These are phyloP conservation scores for Mellivora capensis DNA, from an alignment of 2,113 vertebrate genomes.

Conservation along the genomic window DNA sequence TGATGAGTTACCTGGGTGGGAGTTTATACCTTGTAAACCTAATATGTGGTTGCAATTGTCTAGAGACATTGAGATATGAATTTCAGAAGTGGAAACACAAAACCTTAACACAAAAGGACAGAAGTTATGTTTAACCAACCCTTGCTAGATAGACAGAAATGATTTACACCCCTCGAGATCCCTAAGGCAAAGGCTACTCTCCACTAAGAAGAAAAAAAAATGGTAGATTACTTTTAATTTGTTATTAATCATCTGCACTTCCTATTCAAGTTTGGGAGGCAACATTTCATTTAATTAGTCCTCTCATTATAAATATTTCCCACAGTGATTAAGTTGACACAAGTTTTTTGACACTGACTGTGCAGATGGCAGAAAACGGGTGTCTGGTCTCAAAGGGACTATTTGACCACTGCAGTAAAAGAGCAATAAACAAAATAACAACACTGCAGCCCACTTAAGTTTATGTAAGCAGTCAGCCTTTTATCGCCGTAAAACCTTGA, in stretches of 20 bases:
- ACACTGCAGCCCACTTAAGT: constrained; percentile 87
- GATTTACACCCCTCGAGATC: not conserved
- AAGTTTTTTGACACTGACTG: constrained; percentile 81
- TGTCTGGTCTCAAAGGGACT: constrained; percentile 86
- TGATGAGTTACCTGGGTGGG: not conserved
- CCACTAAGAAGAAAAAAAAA: constrained; percentile 53
- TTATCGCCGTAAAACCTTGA: constrained; percentile 90
- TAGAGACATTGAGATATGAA: not conserved
- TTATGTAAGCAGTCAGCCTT: constrained; percentile 91
- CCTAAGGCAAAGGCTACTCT: not conserved
- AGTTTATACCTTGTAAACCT: not conserved
- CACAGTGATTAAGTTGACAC: constrained; percentile 79
- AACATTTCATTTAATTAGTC: constrained; percentile 84
- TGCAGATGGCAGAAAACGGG: constrained; percentile 84
- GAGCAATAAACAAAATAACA: constrained; percentile 92
- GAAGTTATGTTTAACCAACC: not conserved
- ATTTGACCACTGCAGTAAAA: constrained; percentile 91
- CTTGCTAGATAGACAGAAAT: not conserved
- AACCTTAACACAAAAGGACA: not conserved
- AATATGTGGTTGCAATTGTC: not conserved
- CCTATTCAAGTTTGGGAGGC: constrained; percentile 62
- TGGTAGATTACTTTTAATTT: constrained; percentile 76
- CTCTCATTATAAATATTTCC: constrained; percentile 83
- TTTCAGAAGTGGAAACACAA: not conserved
- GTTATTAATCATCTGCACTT: constrained; percentile 75